phyloP scores from a whole-genome alignment of 2,888 invertebrate species.

The Pandemis heparana region DNA sequence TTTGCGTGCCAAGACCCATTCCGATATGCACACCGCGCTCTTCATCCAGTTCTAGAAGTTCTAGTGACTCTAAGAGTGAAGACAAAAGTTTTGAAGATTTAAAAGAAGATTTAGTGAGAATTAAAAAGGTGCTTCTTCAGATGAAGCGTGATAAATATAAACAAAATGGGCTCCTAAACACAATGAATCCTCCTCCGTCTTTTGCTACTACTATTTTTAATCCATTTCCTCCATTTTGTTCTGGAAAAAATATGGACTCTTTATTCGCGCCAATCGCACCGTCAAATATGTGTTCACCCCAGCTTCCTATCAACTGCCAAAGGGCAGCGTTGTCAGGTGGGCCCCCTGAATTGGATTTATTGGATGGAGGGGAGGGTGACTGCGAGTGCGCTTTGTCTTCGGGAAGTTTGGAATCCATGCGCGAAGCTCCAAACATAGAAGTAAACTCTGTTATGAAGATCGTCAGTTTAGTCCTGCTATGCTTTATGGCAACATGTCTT shows the following conservation, averaged over 20 bases:
- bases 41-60: background rate
- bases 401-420: background rate
- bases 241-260: background rate
- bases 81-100: background rate
- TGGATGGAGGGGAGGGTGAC: background rate
- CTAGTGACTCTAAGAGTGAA: background rate
- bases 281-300: background rate
- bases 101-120: constrained; percentile 4
- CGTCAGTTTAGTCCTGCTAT: background rate
- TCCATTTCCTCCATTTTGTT: background rate
- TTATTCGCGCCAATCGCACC: background rate
- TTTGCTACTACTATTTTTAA: background rate
- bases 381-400: background rate
- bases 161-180: background rate
- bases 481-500: constrained; percentile 2
- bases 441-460: background rate
- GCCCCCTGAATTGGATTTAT: background rate
- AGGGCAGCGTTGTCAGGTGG: background rate
- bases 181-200: background rate
- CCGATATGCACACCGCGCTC: background rate
- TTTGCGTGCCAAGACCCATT: background rate
- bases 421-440: background rate
- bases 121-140: background rate
- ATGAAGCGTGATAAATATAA: background rate
- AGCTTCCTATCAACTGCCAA: background rate